Conservation (phyloP, 1,140 invertebrate species). For the Lordiphosa stackelbergi region DNA sequence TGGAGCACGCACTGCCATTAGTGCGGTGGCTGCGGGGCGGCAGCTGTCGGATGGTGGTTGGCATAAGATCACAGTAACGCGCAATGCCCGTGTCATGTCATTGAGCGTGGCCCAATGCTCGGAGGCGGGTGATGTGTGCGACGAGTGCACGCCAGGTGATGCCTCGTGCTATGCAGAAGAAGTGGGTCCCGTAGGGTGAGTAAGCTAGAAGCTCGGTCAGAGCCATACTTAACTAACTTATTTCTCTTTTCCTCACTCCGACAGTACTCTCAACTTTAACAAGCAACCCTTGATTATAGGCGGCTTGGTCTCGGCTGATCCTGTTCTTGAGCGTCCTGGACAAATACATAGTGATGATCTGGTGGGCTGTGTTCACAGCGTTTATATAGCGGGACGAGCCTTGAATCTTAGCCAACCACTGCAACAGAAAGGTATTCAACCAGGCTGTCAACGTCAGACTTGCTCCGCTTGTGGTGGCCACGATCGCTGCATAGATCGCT, state of each 20-base stretch:
- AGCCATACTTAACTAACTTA: not conserved
- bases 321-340: constrained; percentile 89
- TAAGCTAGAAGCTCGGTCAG: constrained; percentile 2
- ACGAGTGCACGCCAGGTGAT: constrained; percentile 90
- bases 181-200: constrained; percentile 89
- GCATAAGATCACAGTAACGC: constrained; percentile 93
- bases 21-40: constrained; percentile 83
- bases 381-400: constrained; percentile 89
- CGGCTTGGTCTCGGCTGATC: constrained; percentile 89
- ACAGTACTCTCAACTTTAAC: constrained; percentile 93
- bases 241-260: constrained; percentile 81
- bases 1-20: constrained; percentile 90
- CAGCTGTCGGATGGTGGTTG: constrained; percentile 91
- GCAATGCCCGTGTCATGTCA: constrained; percentile 91
- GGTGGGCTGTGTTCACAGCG: constrained; percentile 93
- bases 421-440: constrained; percentile 83
- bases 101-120: constrained; percentile 88
- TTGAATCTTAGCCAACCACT: constrained; percentile 89
- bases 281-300: constrained; percentile 91
- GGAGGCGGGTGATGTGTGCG: constrained; percentile 90
- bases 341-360: constrained; percentile 95
- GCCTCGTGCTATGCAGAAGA: constrained; percentile 88
- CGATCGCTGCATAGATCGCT: constrained; percentile 89
- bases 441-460: constrained; percentile 84
- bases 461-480: constrained; percentile 78